phyloP scores from a whole-genome alignment of 2,797 vertebrate genomes.

The Enteromius radiatus region DNA sequence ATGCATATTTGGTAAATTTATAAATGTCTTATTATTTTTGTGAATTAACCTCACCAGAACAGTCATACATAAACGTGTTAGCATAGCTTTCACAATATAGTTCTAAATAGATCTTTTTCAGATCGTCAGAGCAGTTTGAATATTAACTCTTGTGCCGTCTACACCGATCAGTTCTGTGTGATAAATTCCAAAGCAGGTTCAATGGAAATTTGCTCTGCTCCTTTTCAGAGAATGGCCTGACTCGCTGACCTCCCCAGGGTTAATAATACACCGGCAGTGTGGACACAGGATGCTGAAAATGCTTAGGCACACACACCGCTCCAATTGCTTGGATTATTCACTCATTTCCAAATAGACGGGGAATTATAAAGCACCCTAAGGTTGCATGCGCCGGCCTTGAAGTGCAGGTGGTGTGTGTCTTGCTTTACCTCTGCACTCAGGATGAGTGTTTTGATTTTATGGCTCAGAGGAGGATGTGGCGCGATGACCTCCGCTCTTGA shows the following conservation, averaged over 20 bases:
- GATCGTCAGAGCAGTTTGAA: constrained; percentile 22
- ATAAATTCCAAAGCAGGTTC: constrained; percentile 27
- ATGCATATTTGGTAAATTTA: no score
- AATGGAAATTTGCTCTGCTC: constrained; percentile 55
- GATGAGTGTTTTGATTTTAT: constrained; percentile 15
- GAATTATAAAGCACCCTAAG: constrained; percentile 44
- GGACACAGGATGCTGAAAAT: constrained; percentile 46
- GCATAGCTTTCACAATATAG: not conserved
- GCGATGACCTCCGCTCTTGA: not conserved
- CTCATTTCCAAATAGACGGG: constrained; percentile 38
- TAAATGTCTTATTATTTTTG: not conserved
- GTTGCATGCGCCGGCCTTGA: not conserved
- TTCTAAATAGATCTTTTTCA: not conserved
- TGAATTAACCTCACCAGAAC: not conserved
- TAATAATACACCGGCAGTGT: constrained; percentile 57
- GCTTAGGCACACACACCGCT: constrained; percentile 48
- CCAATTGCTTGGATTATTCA: constrained; percentile 49
- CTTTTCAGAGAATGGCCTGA: constrained; percentile 40
- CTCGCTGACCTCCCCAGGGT: constrained; percentile 53
- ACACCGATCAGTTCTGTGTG: not conserved
- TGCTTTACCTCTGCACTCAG: not conserved
- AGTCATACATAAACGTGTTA: not conserved
- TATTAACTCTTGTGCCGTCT: constrained; percentile 35
- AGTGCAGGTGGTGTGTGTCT: constrained; percentile 17
- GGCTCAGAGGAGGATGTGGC: constrained; percentile 18